Conservation (phyloP, 2,797 vertebrate genomes). For the Gymnodraco acuticeps region DNA sequence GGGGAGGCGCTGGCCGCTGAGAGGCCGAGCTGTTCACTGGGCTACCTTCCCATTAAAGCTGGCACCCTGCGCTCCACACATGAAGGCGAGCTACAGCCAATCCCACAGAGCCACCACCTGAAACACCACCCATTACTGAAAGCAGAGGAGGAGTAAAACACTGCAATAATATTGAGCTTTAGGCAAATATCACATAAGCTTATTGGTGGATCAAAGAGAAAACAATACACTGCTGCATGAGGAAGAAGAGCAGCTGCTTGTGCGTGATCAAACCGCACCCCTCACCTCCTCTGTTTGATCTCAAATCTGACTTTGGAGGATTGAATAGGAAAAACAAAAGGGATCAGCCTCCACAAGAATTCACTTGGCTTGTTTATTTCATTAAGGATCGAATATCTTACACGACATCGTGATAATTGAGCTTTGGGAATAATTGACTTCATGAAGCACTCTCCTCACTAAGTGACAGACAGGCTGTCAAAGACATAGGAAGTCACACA, state of each 20-base stretch:
- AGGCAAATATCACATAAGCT: conserved; percentile 33
- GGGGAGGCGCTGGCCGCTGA: conserved; percentile 75
- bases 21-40: conserved; percentile 79
- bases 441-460: conserved; percentile 46
- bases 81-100: conserved; percentile 62
- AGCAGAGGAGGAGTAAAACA: conserved; percentile 19
- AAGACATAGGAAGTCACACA: conserved; percentile 48
- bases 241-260: conserved; percentile 14
- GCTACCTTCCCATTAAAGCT: conserved; percentile 76
- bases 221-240: conserved; percentile 9
- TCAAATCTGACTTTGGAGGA: conserved; percentile 33
- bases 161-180: conserved; percentile 23
- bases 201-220: conserved; percentile 11
- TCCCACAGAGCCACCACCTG: conserved; percentile 50
- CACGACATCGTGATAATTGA: conserved; percentile 5
- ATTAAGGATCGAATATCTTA: conserved; percentile 28
- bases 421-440: conserved; percentile 24
- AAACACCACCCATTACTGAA: conserved; percentile 46
- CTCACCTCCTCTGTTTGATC: conserved; percentile 22
- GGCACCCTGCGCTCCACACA: conserved; percentile 65
- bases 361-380: conserved; percentile 20
- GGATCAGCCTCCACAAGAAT: neutral
- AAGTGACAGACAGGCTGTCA: conserved; percentile 64
- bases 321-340: conserved; percentile 36
- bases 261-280: conserved; percentile 32